Conservation (phyloP, 2,113 vertebrate species). For the Sinocyclocheilus rhinocerous region DNA sequence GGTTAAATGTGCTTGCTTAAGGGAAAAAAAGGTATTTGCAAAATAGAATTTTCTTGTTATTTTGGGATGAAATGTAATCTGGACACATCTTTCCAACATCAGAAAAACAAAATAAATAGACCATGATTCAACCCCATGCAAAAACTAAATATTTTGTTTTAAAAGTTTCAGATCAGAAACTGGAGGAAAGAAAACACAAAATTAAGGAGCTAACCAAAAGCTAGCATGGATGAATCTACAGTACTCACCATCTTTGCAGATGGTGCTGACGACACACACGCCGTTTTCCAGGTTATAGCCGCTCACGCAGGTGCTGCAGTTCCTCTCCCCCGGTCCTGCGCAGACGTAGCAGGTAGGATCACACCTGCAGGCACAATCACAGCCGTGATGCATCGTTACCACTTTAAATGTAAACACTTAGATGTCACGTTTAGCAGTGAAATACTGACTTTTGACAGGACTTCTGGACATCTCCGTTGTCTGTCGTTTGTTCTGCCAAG, state of each 20-base stretch:
- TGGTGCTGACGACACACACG: constrained; percentile 88
- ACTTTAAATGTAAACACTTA: not conserved
- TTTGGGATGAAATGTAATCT: not conserved
- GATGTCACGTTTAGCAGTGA: constrained; percentile 8
- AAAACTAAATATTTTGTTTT: not conserved
- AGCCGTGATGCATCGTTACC: not conserved
- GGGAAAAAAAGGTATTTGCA: not conserved
- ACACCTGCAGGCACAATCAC: constrained; percentile 76
- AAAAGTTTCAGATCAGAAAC: constrained; percentile 40
- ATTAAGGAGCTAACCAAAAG: not conserved
- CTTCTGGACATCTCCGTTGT: constrained; percentile 79
- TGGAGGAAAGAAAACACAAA: constrained; percentile 46
- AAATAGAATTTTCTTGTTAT: not conserved
- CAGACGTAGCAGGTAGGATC: constrained; percentile 91
- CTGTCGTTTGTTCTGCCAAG: constrained; percentile 80
- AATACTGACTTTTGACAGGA: constrained; percentile 89
- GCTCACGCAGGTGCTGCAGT: constrained; percentile 90
- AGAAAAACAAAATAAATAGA: not conserved
- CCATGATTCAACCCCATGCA: constrained; percentile 16
- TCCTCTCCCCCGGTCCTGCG: constrained; percentile 87
- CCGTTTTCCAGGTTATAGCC: constrained; percentile 92
- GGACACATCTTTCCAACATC: not conserved
- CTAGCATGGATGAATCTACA: not conserved
- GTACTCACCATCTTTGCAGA: constrained; percentile 99
- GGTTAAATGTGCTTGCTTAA: no score